These are phyloP conservation scores for Cherax quadricarinatus DNA, from an alignment of 1,140 invertebrate genomes.

Conservation along the genomic window DNA sequence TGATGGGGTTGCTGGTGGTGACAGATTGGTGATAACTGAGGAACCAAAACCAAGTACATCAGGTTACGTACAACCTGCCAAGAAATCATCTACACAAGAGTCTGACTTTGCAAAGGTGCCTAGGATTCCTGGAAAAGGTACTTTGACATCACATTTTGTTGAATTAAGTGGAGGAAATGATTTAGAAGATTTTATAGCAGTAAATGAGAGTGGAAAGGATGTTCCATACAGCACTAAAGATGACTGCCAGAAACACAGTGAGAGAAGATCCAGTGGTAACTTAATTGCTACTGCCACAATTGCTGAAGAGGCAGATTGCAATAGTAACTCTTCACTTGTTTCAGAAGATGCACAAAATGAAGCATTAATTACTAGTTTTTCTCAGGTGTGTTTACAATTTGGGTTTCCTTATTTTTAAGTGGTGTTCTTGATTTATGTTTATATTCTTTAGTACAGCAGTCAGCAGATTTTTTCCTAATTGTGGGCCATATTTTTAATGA, in stretches of 20 bases:
- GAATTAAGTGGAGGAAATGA: background rate
- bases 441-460: no score
- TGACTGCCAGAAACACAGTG: background rate
- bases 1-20: background rate
- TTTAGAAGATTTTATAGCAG: background rate
- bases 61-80: background rate
- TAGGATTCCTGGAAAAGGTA: background rate
- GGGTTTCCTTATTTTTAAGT: no score
- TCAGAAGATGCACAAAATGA: constrained; percentile 36
- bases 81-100: background rate
- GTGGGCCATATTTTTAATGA: no score
- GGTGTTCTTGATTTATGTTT: no score
- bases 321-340: background rate
- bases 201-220: background rate
- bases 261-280: background rate
- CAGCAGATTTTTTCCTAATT: no score
- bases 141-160: background rate
- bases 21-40: no score
- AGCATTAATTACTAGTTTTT: constrained; percentile 53
- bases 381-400: constrained; percentile 36
- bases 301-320: background rate
- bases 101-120: background rate
- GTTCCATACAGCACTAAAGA: background rate
- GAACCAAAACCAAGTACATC: constrained; percentile 42
- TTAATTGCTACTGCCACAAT: background rate